Base-by-base conservation (phyloP, 2,888 invertebrate species). In the Oscheius onirici region DNA sequence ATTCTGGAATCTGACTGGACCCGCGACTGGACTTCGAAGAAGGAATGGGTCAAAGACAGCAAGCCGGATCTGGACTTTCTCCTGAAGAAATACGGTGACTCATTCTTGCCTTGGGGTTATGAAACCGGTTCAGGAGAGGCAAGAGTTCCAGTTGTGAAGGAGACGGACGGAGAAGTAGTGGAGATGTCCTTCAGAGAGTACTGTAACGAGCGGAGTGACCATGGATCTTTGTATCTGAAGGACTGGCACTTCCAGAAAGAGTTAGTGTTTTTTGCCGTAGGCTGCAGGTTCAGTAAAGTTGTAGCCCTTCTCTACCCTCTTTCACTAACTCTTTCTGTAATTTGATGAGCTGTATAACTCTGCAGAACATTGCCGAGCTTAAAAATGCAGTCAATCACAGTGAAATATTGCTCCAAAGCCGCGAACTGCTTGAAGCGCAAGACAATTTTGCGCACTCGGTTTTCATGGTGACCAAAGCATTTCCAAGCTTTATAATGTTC, bases 181-280 rank as follows among this genome's bases (percentile, higher is more conserved):
- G 44, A 60, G 34, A 76, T 74, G 73, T 28, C 26, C 10, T 69
- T 77, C 26, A 10, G 22, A 24, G 75, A 77, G 11, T 81, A 78
- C 46, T 79, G 54, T 24, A 20, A 71, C 44, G 11, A 71, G 13
- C 43, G 41, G 17, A 52, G 13, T 5, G 49, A 60, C 1, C 51
- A 72, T 13, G 63, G 68, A 43, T 58, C 61, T 10, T 41, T 73
- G 1, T 85, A 85, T 61, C 61, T 85, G 41, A 84, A 84, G 69
- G 85, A 85, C 52, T 85, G 84, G 84, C 85, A 85, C 68, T 82
- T 85, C 46, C 82, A 83, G 60, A 73, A 76, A 26, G 73, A 78
- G 80, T 81, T 65, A 22, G 52, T 54, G 15, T 1, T 22, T 34
- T 40, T 1, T 2, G 15, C 17, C 58, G 26, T 57, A n/a, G n/a